These are phyloP conservation scores for Cervus canadensis DNA, from an alignment of 2,113 vertebrate species.

Conservation along the genomic window DNA sequence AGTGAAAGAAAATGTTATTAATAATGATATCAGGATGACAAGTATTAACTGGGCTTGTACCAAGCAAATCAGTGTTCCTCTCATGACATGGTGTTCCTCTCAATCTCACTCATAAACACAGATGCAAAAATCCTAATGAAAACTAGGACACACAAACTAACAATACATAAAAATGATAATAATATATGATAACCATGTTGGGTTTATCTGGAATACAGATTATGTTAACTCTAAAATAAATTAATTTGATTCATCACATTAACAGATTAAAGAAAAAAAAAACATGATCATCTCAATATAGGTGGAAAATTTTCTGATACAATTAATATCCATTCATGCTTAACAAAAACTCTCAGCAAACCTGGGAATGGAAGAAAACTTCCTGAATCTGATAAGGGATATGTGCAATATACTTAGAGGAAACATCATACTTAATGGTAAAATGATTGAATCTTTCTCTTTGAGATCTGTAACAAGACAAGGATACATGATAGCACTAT, in stretches of 20 bases:
- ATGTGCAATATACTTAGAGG: neutral
- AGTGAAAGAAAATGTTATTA: neutral
- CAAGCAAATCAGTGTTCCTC: neutral
- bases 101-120: neutral
- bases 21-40: neutral
- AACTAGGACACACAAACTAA: neutral
- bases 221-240: slow-evolving; percentile 36
- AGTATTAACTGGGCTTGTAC: neutral
- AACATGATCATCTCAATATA: neutral
- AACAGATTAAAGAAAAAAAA: neutral
- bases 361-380: slow-evolving; percentile 30
- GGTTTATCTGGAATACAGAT: neutral
- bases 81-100: neutral
- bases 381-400: slow-evolving; percentile 48
- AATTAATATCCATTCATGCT: neutral
- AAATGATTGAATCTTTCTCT: slow-evolving; percentile 15
- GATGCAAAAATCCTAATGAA: neutral
- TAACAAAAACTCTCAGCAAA: neutral
- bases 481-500: neutral
- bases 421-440: neutral
- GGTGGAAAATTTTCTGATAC: neutral
- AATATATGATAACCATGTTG: neutral
- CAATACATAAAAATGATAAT: neutral
- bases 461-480: slow-evolving; percentile 8
- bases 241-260: neutral